Base-by-base conservation (phyloP, 2,797 vertebrate genomes). In the Astyanax mexicanus region DNA sequence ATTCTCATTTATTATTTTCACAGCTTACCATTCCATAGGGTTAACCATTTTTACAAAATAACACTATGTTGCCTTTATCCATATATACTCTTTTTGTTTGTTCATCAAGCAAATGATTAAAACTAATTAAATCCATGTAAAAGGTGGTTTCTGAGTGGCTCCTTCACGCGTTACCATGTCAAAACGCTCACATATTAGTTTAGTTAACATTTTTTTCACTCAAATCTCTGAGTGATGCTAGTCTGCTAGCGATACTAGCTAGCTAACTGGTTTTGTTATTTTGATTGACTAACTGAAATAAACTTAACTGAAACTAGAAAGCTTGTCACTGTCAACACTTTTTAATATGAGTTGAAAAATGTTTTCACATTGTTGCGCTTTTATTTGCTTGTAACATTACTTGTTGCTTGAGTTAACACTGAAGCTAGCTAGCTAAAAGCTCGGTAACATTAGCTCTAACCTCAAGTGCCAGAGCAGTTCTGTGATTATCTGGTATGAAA, bases 231-330 rank as follows among this genome's bases (percentile, higher is more conserved):
- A 38, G 17, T 15, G 42, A 62, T 58, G 78, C 67, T 70, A 32
- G 17, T 54, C 27, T 40, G 78, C 72, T 75, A 70, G 17, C 38
- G n/a, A n/a, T n/a, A n/a, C n/a, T n/a, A n/a, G n/a, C n/a, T n/a
- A 27, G 15, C 21, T 38, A 61, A 35, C 9, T 61, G 21, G 1
- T 23, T 8, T 4, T 44, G 13, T 27, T 45, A 10, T 8, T 44
- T 6, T 17, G 44, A 3, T 44, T 27, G 21, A 12, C 6, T 27
- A 25, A 17, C 38, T 64, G 12, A 61, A 35, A 61, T 52, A 55
- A 52, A 29, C 11, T 29, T 52, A 12, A 25, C 19, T 42, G 12
- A 42, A 15, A 42, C 6, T 6, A 23, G 37, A 15, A 37, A 6
- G 17, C 17, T 42, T 1, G 19, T 25, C 23, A 21, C 21, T 44